Base-by-base conservation (phyloP, 2,113 vertebrate genomes). In the Rafetus swinhoei region DNA sequence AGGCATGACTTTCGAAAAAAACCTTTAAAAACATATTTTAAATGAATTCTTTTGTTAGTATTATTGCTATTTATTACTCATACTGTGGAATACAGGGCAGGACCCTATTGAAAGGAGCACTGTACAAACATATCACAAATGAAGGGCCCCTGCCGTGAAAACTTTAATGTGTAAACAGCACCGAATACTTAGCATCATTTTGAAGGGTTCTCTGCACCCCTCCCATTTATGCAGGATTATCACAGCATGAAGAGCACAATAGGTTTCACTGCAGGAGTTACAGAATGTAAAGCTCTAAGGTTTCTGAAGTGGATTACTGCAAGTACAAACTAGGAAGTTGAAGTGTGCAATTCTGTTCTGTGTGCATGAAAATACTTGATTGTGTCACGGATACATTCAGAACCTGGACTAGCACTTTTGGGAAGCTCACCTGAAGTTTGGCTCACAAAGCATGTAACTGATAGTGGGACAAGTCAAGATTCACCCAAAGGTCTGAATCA, bases 1-100 rank as follows among this genome's bases (percentile, higher is more conserved):
- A 11, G 35, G 21, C 12, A 77, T 45, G 39, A 77, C 9, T 77
- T 77, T 22, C 22, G 72, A 76, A 45, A 76, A 24, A 45, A 45
- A 45, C 45, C 9, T 4, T 69, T n/a, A 18, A 69, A 69, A 7
- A 69, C n/a, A 21, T 18, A 72, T 72, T 72, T 72, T n/a, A 69
- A 69, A 9, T 32, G 8, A 62, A 62, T 29, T 9, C 24, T 62
- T 62, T 29, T 72, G 16, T 35, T 35, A 72, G 16, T n/a, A 21
- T 72, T 35, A 72, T 72, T 72, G 9, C 32, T 3, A 45, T 87
- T 93, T 89, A 86, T 93, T 88, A 90, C 52, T 22, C 85, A 16
- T 92, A 89, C 91, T 92, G 90, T 32, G 13, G 50, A 83, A 10
- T 79, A 91, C 74, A 94, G 85, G 55, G 29, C 86, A 74, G 8